Evolutionary conservation across 2,797 vertebrate species (phyloP).

Genomic region (Lepilemur septentrionalis): DNA sequence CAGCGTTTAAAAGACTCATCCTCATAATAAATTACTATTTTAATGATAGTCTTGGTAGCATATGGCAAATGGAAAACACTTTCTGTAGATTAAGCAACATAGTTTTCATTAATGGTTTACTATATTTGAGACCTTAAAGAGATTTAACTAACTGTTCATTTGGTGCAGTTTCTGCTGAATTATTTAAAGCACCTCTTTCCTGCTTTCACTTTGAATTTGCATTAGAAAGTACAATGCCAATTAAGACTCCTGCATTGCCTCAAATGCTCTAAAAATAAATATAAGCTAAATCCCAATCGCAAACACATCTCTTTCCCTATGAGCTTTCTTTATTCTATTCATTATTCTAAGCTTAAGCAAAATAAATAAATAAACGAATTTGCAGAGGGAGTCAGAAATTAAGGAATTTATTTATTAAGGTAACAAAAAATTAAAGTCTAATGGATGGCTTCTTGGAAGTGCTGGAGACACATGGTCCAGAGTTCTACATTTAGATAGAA

Average conservation of each 20-base stretch:
- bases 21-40: slow-evolving; percentile 74
- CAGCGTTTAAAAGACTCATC: slow-evolving; percentile 71
- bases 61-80: slow-evolving; percentile 68
- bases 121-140: slow-evolving; percentile 50
- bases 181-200: slow-evolving; percentile 71
- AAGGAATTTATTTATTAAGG: background rate
- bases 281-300: slow-evolving; percentile 30
- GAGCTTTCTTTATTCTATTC: no score
- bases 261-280: slow-evolving; percentile 59
- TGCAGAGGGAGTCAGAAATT: background rate
- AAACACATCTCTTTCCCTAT: slow-evolving; percentile 45
- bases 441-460: background rate
- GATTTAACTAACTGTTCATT: slow-evolving; percentile 60
- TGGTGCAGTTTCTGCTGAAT: slow-evolving; percentile 72
- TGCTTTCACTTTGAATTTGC: slow-evolving; percentile 64
- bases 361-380: background rate
- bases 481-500: background rate
- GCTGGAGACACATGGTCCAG: background rate
- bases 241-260: slow-evolving; percentile 50
- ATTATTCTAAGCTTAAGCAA: slow-evolving; percentile 54
- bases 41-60: slow-evolving; percentile 74
- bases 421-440: background rate
- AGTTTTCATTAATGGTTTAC: slow-evolving; percentile 74
- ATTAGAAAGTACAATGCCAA: slow-evolving; percentile 59
- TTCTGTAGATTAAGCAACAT: slow-evolving; percentile 71